phyloP scores from a whole-genome alignment of 1,140 invertebrate genomes.

The Hylaeus volcanicus region DNA sequence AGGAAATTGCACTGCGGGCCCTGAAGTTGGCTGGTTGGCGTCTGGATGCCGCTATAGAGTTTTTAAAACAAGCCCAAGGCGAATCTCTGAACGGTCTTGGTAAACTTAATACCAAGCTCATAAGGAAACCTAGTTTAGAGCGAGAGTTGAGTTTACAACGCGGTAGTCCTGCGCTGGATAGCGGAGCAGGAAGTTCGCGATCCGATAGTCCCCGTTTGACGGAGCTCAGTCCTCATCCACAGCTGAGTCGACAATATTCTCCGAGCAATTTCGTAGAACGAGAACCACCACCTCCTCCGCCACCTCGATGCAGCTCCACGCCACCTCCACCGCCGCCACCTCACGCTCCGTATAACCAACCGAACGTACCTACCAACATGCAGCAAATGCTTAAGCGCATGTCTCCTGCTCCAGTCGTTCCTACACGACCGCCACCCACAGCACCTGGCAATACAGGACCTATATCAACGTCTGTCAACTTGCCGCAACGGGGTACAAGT shows the following conservation, averaged over 20 bases:
- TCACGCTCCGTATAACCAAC: slow-evolving; percentile 78
- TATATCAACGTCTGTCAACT: slow-evolving; percentile 76
- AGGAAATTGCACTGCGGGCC: slow-evolving; percentile 86
- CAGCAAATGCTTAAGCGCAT: slow-evolving; percentile 92
- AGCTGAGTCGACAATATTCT: slow-evolving; percentile 81
- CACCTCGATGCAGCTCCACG: slow-evolving; percentile 83
- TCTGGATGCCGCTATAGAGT: slow-evolving; percentile 86
- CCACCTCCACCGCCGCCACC: slow-evolving; percentile 89
- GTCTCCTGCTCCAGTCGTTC: slow-evolving; percentile 87
- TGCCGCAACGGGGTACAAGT: slow-evolving; percentile 86
- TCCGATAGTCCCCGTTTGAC: slow-evolving; percentile 90
- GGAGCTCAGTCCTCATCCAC: slow-evolving; percentile 80
- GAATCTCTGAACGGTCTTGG: slow-evolving; percentile 83
- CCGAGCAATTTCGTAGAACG: slow-evolving; percentile 81
- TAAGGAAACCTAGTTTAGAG: slow-evolving; percentile 92
- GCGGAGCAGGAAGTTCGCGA: slow-evolving; percentile 91
- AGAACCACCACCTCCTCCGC: slow-evolving; percentile 87
- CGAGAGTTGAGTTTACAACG: slow-evolving; percentile 87
- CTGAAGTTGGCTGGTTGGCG: slow-evolving; percentile 86
- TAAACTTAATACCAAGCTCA: slow-evolving; percentile 87
- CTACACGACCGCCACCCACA: slow-evolving; percentile 82
- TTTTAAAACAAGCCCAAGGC: slow-evolving; percentile 84
- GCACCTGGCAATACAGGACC: slow-evolving; percentile 74
- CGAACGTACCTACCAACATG: slow-evolving; percentile 84
- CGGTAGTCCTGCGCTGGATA: slow-evolving; percentile 92